Evolutionary conservation across 1,140 invertebrate species (phyloP), one percentile per base, ranked within the genome.

Genomic region (Aplysia californica): DNA sequence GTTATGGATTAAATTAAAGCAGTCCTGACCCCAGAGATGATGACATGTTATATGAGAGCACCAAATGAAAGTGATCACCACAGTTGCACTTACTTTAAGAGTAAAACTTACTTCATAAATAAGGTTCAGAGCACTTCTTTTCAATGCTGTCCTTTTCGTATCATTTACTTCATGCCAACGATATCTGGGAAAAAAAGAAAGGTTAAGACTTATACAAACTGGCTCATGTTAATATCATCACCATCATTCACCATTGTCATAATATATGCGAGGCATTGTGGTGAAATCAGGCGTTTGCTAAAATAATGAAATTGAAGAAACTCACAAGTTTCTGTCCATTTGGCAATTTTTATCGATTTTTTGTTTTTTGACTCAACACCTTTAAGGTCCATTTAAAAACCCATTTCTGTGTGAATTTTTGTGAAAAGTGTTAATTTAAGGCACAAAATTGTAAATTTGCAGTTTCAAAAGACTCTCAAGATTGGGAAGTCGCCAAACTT

Each of bases 141-240:
- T 97, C 73, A 97, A 95, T 81, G 95, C 96, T 44, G 96, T 91
- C 87, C 96, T 97, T 84, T 97, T 95, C 68, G 93, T 92, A 79
- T 95, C 94, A 1, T 93, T 93, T 72, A 97, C 94, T 82, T 94
- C 93, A 70, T 95, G 95, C 96, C 96, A 97, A 36, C 94, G 92
- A 86, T 96, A 84, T 71, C 87, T 89, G 58, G 6, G 75, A 80
- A 69, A 69, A 69, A 69, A 79, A 44, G 78, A 77, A 75, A 67
- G 67, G 77, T 50, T 6, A 56, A 35, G 50, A 58, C 18, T n/a
- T n/a, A n/a, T 50, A 36, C 23, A 58, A 61, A 66, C 18, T 58
- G 26, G 6, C 15, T 26, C 18, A 21, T 65, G 36, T 33, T 33
- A 10, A 50, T 64, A n/a, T 33, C n/a, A 50, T 26, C 55, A 0